Evolutionary conservation across 2,888 invertebrate genomes (phyloP), one percentile per base, ranked within the genome.

Genomic region (Creontiades dilutus): DNA sequence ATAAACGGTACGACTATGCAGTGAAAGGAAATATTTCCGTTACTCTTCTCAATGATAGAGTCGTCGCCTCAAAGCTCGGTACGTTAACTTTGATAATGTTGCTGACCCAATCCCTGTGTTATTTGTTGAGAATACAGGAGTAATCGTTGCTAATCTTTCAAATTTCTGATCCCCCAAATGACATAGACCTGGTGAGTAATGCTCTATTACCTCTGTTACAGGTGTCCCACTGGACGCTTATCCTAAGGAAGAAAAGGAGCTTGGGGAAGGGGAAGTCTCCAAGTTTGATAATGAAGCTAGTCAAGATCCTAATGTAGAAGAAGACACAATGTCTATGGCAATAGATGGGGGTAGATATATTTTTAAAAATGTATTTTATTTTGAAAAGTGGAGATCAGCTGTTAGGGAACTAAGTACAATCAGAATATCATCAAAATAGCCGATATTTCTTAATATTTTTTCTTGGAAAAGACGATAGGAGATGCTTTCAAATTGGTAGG

Each of bases 1-100:
- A 82, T 11, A 89, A 89, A 61, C 37, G 82, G 7, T 82, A 84
- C 16, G 84, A 75, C 46, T 84, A 28, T 52, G 68, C 68, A n/a
- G 76, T 68, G 4, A 88, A 88, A 14, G 90, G 86, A 27, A 90
- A 90, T 52, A 91, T 91, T 19, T 91, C 91, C 16, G 76, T 91
- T 52, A 91, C 91, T 0, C 84, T 91, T n/a, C 80, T 91, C n/a
- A 91, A 91, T 68, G 91, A 91, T 37, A 75, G 90, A 52, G 90
- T 91, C 9, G 46, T 87, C 13, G 81, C 91, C 14, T 82, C 90
- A 16, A 90, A 90, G 28, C 57, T 55, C 52, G 89, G 90, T 90
- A 55, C 37, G 89, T 81, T 27, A 19, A 23, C 9, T 68, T 68
- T 23, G 52, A 16, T 7, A 16, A 52, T 52, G 3, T 16, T 1